Conservation (phyloP, 2,888 invertebrate species). For the Hermaeophaga mercurialis region DNA sequence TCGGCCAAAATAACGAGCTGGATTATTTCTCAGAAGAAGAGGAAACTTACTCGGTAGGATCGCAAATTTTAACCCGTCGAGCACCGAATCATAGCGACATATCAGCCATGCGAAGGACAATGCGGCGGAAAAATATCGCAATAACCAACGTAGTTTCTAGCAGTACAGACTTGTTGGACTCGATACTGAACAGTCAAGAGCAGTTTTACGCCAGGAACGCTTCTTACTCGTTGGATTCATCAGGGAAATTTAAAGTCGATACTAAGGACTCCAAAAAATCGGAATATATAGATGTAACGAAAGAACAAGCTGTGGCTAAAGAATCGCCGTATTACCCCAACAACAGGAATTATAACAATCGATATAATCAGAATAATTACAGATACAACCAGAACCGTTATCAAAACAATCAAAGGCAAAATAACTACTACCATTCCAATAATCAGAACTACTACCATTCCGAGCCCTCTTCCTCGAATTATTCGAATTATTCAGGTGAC, state of each 20-base stretch:
- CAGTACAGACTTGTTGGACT: constrained; percentile 68
- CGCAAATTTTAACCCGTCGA: constrained; percentile 44
- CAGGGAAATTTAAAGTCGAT: constrained; percentile 67
- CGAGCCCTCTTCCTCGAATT: constrained; percentile 32
- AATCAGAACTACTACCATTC: constrained; percentile 32
- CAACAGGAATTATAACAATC: constrained; percentile 23
- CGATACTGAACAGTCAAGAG: constrained; percentile 73
- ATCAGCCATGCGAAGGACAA: constrained; percentile 44
- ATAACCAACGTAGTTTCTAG: constrained; percentile 53
- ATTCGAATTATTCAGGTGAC: constrained; percentile 23
- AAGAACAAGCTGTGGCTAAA: constrained; percentile 22
- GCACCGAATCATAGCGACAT: constrained; percentile 59
- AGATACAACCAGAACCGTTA: constrained; percentile 26
- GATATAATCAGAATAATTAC: constrained; percentile 28
- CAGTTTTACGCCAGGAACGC: constrained; percentile 71
- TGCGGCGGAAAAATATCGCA: constrained; percentile 58
- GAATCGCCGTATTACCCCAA: constrained; percentile 30
- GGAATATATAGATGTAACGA: constrained; percentile 30
- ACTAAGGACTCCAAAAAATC: constrained; percentile 19
- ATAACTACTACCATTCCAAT: constrained; percentile 33
- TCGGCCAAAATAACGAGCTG: constrained; percentile 70
- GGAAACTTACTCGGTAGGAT: constrained; percentile 34
- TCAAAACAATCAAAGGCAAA: constrained; percentile 34
- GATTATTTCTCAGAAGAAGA: constrained; percentile 66
- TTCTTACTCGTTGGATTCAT: constrained; percentile 63